Evolutionary conservation across 2,113 vertebrate species (phyloP).

Genomic region (Pelmatolapia mariae): DNA sequence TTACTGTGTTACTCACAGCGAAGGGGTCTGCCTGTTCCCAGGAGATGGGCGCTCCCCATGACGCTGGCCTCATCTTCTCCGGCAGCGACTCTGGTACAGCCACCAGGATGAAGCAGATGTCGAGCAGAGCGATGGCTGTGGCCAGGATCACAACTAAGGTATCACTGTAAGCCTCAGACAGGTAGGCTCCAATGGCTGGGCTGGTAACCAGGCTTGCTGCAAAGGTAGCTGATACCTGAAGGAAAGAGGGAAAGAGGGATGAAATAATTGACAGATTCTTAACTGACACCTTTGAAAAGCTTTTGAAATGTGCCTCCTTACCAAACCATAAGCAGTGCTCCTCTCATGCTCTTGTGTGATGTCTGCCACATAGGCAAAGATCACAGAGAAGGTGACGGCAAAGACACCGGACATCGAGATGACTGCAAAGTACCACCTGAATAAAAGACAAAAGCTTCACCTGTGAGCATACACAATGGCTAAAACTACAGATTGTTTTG

Average conservation of each 20-base stretch:
- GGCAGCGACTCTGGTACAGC: slow-evolving; percentile 88
- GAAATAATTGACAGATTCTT: background rate
- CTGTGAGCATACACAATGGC: background rate
- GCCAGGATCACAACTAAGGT: slow-evolving; percentile 86
- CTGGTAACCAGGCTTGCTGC: slow-evolving; percentile 90
- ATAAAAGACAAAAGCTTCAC: background rate
- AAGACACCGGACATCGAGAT: slow-evolving; percentile 93
- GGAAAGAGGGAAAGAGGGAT: background rate
- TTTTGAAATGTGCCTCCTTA: slow-evolving; percentile 52
- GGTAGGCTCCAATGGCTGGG: slow-evolving; percentile 86
- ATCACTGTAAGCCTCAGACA: slow-evolving; percentile 81
- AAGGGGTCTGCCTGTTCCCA: slow-evolving; percentile 91
- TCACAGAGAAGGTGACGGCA: slow-evolving; percentile 89
- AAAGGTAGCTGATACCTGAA: slow-evolving; percentile 88
- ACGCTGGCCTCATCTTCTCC: slow-evolving; percentile 88
- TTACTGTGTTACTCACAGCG: slow-evolving; percentile 70
- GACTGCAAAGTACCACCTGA: slow-evolving; percentile 93
- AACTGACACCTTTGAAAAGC: background rate
- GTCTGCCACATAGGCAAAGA: slow-evolving; percentile 88
- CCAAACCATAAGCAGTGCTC: slow-evolving; percentile 88
- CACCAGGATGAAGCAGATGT: slow-evolving; percentile 89
- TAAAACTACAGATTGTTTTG: background rate
- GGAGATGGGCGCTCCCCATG: slow-evolving; percentile 88
- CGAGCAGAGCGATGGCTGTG: slow-evolving; percentile 83
- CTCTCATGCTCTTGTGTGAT: slow-evolving; percentile 90